Evolutionary conservation across 2,797 vertebrate species (phyloP).

Genomic region (Melanotaenia parkinsoni): DNA sequence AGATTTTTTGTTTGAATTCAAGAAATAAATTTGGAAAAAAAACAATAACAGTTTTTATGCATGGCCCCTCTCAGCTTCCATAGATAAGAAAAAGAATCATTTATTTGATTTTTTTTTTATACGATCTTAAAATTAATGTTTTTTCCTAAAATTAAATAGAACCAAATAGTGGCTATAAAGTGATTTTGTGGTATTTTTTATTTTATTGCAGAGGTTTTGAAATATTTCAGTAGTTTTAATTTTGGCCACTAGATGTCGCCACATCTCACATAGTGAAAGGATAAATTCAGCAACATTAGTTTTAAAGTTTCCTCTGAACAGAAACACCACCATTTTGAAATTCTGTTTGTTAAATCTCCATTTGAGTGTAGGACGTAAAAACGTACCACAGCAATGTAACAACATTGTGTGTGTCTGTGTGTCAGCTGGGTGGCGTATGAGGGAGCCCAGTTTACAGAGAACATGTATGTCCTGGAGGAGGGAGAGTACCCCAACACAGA

Average conservation of each 20-base stretch:
- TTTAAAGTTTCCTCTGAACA: neutral
- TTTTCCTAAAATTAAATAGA: too few relatives aligned
- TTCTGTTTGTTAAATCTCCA: neutral
- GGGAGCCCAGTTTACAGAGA: constrained; percentile 86
- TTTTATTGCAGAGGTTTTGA: neutral
- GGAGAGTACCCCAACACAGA: constrained; percentile 87
- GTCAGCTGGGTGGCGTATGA: constrained; percentile 92
- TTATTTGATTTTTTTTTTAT: too few relatives aligned
- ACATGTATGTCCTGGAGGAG: constrained; percentile 94
- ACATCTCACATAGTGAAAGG: neutral
- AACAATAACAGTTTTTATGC: too few relatives aligned
- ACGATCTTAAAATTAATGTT: too few relatives aligned
- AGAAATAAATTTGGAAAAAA: too few relatives aligned
- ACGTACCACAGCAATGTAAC: neutral
- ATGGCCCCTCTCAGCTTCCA: too few relatives aligned
- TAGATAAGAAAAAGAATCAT: too few relatives aligned
- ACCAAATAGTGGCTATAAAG: too few relatives aligned
- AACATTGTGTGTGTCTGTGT: constrained; percentile 16
- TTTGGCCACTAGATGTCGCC: neutral
- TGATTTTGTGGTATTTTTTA: neutral
- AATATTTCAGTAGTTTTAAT: neutral
- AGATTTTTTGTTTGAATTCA: too few relatives aligned
- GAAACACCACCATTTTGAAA: neutral
- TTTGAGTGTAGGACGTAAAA: neutral
- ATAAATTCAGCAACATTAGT: neutral